A percentile compares a stretch with the other conserved stretches of the same genome.
Evolutionary conservation across 1,140 invertebrate species (phyloP).

Genomic region (Piezodorus guildinii): DNA sequence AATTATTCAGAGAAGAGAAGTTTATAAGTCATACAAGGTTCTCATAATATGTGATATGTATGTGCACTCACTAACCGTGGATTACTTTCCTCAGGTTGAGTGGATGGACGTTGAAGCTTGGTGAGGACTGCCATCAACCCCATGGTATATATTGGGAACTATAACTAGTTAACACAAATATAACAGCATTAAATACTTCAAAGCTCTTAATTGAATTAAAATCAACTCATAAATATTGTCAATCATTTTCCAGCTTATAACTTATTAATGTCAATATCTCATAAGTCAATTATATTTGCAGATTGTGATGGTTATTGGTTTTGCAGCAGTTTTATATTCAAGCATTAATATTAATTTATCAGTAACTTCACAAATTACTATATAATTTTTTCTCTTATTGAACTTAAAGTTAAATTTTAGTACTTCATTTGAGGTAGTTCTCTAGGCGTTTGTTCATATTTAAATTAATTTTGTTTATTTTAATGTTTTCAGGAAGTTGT

Average conservation of each 20-base stretch:
- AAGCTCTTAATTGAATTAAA: not conserved
- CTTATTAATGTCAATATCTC: slow-evolving; percentile 11
- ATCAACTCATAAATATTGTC: not conserved
- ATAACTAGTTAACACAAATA: slow-evolving; percentile 21
- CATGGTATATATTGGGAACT: slow-evolving; percentile 32
- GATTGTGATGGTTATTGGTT: slow-evolving; percentile 4
- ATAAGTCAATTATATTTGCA: slow-evolving; percentile 16
- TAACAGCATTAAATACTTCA: not conserved
- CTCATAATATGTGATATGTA: slow-evolving; percentile 11
- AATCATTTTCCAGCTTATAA: slow-evolving; percentile 16
- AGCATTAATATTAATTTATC: not conserved
- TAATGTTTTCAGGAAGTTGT: slow-evolving; percentile 81
- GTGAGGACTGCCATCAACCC: slow-evolving; percentile 26
- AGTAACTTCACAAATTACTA: too few relatives aligned
- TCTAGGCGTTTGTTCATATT: not conserved
- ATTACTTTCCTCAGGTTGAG: slow-evolving; percentile 32
- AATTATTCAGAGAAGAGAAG: not conserved
- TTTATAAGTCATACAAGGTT: too few relatives aligned
- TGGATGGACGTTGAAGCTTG: slow-evolving; percentile 26
- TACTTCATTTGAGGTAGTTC: too few relatives aligned
- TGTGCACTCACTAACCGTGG: slow-evolving; percentile 29
- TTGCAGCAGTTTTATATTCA: slow-evolving; percentile 10
- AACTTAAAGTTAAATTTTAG: too few relatives aligned
- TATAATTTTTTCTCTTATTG: too few relatives aligned
- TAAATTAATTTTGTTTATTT: slow-evolving; percentile 28